phyloP scores from a whole-genome alignment of 2,888 invertebrate species.

The Tetragonisca angustula region DNA sequence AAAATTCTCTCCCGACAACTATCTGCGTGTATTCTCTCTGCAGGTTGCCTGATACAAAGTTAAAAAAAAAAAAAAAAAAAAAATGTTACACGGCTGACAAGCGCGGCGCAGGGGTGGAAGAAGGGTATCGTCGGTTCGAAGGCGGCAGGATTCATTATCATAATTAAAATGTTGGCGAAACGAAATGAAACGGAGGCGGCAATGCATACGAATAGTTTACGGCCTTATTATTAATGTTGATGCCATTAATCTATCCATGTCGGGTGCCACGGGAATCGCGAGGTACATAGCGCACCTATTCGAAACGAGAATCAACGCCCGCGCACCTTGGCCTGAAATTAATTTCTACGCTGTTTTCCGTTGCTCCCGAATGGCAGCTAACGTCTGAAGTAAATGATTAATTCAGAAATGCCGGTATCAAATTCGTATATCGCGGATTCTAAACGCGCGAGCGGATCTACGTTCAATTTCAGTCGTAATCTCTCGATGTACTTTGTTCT shows the following conservation, averaged over 20 bases:
- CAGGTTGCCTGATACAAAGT: not conserved
- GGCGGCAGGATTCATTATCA: conserved; percentile 58
- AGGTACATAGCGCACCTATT: conserved; percentile 39
- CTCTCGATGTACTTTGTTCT: not conserved
- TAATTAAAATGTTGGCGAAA: conserved; percentile 58
- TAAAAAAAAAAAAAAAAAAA: not conserved
- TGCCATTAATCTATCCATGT: conserved; percentile 65
- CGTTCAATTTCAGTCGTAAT: not conserved
- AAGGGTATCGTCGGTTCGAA: conserved; percentile 20
- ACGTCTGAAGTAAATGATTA: conserved; percentile 53
- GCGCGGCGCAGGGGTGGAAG: not conserved
- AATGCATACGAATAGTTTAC: conserved; percentile 49
- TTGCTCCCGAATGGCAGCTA: conserved; percentile 11
- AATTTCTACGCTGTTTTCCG: conserved; percentile 55
- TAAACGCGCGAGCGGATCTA: not conserved
- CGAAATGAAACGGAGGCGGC: conserved; percentile 57
- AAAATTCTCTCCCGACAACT: not conserved
- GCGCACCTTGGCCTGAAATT: conserved; percentile 45
- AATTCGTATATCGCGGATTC: not conserved
- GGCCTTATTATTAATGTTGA: conserved; percentile 64
- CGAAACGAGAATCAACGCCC: conserved; percentile 42
- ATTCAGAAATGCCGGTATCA: conserved; percentile 32
- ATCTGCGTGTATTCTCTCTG: not conserved
- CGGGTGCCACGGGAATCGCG: conserved; percentile 54
- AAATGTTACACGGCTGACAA: not conserved